These are phyloP conservation scores for Ooceraea biroi DNA, from an alignment of 1,140 invertebrate species.

Conservation along the genomic window DNA sequence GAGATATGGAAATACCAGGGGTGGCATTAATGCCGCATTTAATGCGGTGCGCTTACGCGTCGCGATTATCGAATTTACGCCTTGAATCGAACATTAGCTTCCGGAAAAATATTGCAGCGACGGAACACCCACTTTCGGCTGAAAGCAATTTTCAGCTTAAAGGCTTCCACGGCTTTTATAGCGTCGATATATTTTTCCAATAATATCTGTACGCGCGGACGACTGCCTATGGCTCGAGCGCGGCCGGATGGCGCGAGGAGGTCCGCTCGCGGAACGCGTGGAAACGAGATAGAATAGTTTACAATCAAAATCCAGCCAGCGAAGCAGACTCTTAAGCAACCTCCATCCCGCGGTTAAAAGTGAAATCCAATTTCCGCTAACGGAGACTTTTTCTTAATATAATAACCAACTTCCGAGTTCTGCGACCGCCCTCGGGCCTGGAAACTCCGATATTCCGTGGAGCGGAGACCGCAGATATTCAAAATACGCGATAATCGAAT, in stretches of 20 bases:
- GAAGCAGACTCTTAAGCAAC: constrained; percentile 72
- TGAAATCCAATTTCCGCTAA: constrained; percentile 70
- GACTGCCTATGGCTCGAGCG: constrained; percentile 57
- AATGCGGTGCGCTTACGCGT: constrained; percentile 60
- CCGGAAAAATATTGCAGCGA: constrained; percentile 62
- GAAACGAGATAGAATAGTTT: constrained; percentile 68
- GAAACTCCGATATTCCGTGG: constrained; percentile 45
- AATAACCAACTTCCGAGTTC: constrained; percentile 59
- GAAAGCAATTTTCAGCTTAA: constrained; percentile 77
- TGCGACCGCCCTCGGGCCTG: constrained; percentile 20
- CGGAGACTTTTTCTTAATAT: constrained; percentile 56
- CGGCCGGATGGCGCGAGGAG: constrained; percentile 3
- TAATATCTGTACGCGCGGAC: constrained; percentile 69
- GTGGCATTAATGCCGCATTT: constrained; percentile 62
- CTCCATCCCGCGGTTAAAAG: constrained; percentile 67
- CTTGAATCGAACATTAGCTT: constrained; percentile 61
- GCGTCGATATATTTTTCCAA: constrained; percentile 74
- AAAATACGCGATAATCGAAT: constrained; percentile 59
- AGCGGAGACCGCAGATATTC: constrained; percentile 49
- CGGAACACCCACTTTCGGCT: constrained; percentile 65
- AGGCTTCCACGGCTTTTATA: constrained; percentile 72
- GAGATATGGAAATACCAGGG: constrained; percentile 44
- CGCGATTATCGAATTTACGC: constrained; percentile 72
- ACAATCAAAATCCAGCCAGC: constrained; percentile 73
- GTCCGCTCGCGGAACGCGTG: constrained; percentile 26